Conservation (phyloP, 2,888 invertebrate genomes). For the Cenopis cana region DNA sequence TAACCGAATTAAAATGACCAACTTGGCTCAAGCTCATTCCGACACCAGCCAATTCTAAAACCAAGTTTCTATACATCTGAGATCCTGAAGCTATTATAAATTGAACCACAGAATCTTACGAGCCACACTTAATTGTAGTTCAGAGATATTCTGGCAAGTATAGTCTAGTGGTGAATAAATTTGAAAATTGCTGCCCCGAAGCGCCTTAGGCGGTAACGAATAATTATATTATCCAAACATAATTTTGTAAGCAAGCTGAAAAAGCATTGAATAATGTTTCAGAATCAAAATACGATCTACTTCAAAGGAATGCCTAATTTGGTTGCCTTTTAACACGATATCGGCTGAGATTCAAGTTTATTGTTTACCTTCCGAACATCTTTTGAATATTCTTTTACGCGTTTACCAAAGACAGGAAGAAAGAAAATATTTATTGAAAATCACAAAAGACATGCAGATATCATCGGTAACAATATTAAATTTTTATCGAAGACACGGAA, state of each 20-base stretch:
- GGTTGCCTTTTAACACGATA: background rate
- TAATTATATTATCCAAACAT: slow-evolving; percentile 15
- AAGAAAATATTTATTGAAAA: no score
- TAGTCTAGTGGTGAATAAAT: background rate
- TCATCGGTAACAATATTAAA: no score
- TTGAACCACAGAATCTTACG: background rate
- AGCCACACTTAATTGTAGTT: background rate
- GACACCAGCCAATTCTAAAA: background rate
- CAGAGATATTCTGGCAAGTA: background rate
- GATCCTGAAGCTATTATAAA: background rate
- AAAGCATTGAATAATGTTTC: background rate
- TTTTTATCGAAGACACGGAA: no score
- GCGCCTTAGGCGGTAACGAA: background rate
- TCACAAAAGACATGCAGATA: no score
- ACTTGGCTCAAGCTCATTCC: background rate
- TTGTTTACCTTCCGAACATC: background rate
- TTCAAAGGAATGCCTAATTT: slow-evolving; percentile 7
- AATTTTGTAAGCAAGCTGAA: slow-evolving; percentile 10
- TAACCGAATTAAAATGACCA: slow-evolving; percentile 13
- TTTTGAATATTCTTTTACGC: background rate
- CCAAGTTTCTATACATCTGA: no score
- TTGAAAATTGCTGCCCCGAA: background rate
- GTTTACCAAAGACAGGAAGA: no score
- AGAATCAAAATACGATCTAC: background rate
- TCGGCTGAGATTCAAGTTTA: background rate